A percentile compares a stretch with the other conserved stretches of the same genome.
phyloP scores from a whole-genome alignment of 2,113 vertebrate species.

The Tetrao urogallus region DNA sequence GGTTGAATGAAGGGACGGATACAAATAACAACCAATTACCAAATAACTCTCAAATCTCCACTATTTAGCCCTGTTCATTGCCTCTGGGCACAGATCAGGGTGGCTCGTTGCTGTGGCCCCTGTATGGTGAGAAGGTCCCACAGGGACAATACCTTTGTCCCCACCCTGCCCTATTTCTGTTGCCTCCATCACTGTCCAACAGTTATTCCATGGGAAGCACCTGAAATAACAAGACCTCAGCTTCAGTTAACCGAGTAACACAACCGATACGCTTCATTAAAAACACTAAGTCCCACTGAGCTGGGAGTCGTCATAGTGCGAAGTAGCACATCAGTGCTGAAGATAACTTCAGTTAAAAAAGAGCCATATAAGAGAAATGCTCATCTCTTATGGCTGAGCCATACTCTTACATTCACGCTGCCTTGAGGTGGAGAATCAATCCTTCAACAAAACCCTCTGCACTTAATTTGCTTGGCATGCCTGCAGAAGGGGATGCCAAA shows the following conservation, averaged over 20 bases:
- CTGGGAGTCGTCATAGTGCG: background rate
- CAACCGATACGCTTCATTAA: background rate
- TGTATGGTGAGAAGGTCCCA: background rate
- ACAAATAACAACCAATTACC: background rate
- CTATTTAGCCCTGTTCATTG: background rate
- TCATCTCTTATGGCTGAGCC: background rate
- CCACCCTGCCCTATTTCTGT: background rate
- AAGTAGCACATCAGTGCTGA: background rate
- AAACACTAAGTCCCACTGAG: background rate
- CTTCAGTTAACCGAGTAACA: background rate
- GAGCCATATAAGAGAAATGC: background rate
- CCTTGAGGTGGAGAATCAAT: background rate
- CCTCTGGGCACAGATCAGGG: background rate
- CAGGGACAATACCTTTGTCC: background rate
- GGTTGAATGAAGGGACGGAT: background rate
- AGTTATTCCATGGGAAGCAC: background rate
- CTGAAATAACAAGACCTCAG: background rate
- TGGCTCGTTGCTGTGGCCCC: background rate
- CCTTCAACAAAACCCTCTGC: background rate
- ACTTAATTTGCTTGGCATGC: background rate
- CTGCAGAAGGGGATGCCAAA: background rate
- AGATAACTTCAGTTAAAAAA: background rate
- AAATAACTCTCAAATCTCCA: background rate
- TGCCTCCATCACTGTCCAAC: background rate
- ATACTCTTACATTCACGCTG: background rate